These are phyloP conservation scores for Uria aalge DNA, from an alignment of 2,113 vertebrate species.

Conservation along the genomic window DNA sequence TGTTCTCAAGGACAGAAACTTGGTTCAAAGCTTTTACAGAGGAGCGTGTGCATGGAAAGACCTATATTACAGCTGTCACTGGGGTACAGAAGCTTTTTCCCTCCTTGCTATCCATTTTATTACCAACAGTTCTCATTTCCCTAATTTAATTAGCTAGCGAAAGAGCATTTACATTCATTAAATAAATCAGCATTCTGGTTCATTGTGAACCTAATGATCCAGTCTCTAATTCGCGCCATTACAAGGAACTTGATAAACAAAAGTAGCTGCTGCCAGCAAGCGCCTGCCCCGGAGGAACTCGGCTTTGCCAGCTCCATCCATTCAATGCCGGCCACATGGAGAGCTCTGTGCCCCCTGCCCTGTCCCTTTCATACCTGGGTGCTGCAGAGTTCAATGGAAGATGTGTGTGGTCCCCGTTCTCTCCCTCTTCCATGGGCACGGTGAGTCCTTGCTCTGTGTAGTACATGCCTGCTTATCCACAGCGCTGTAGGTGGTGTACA, in stretches of 20 bases:
- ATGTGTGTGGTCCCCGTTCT: not conserved
- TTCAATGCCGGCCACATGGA: not conserved
- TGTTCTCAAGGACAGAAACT: not conserved
- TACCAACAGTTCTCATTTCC: slow-evolving; percentile 35
- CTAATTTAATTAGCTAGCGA: slow-evolving; percentile 54
- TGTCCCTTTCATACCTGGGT: not conserved
- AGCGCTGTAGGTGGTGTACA: not conserved
- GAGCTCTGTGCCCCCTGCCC: not conserved
- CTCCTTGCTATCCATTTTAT: slow-evolving; percentile 8
- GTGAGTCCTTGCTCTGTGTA: not conserved
- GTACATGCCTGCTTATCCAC: not conserved
- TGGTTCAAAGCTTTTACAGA: not conserved
- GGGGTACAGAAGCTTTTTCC: not conserved
- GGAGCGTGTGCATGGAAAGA: not conserved
- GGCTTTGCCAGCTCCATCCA: not conserved
- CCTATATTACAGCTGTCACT: not conserved
- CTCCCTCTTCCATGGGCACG: not conserved
- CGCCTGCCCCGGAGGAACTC: not conserved
- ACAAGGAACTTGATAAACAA: slow-evolving; percentile 38
- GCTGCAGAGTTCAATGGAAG: not conserved
- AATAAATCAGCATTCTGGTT: slow-evolving; percentile 58
- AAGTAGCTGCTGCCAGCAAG: slow-evolving; percentile 22
- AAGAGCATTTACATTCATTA: slow-evolving; percentile 63
- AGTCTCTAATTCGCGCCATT: slow-evolving; percentile 14
- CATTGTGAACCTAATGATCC: slow-evolving; percentile 64